Percentiles rank a stretch among this genome's conserved stretches.
These are phyloP conservation scores for Plagodis dolabraria DNA, from an alignment of 2,888 invertebrate species.

Conservation along the genomic window DNA sequence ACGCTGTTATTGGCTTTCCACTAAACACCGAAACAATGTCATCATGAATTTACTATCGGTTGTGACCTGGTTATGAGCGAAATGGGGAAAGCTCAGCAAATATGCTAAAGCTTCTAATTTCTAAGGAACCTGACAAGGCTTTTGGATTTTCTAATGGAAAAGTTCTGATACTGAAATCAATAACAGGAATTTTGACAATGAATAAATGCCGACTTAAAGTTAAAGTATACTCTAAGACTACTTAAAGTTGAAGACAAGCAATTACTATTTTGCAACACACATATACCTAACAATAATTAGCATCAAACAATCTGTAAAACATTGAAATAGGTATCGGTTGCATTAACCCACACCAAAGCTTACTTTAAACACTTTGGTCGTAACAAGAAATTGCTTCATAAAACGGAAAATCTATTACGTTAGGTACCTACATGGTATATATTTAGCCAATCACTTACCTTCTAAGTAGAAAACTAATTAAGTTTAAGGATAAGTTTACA, in stretches of 20 bases:
- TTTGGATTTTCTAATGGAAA: not conserved
- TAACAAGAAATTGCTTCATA: slow-evolving; percentile 31
- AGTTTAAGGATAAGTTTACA: no score
- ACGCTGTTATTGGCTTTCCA: slow-evolving; percentile 49
- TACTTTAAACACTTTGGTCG: slow-evolving; percentile 2
- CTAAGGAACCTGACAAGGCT: not conserved
- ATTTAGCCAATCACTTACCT: slow-evolving; percentile 20
- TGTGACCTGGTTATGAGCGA: slow-evolving; percentile 24
- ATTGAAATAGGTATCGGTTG: no score
- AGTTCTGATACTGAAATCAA: not conserved
- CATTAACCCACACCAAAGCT: no score
- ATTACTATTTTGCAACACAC: no score
- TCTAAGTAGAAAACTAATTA: no score
- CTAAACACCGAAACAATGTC: slow-evolving; percentile 46
- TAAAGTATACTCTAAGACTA: no score
- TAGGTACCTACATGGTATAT: slow-evolving; percentile 15
- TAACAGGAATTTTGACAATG: not conserved
- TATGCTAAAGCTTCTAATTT: slow-evolving; percentile 12
- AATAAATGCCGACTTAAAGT: not conserved
- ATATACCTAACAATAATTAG: no score
- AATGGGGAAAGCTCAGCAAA: slow-evolving; percentile 20
- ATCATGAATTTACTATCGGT: slow-evolving; percentile 30
- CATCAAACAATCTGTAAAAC: no score
- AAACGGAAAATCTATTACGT: slow-evolving; percentile 31
- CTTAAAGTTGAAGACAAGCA: no score